These are phyloP conservation scores for Coracias cyanogaster DNA, from an alignment of 2,797 vertebrate species.

Conservation along the genomic window DNA sequence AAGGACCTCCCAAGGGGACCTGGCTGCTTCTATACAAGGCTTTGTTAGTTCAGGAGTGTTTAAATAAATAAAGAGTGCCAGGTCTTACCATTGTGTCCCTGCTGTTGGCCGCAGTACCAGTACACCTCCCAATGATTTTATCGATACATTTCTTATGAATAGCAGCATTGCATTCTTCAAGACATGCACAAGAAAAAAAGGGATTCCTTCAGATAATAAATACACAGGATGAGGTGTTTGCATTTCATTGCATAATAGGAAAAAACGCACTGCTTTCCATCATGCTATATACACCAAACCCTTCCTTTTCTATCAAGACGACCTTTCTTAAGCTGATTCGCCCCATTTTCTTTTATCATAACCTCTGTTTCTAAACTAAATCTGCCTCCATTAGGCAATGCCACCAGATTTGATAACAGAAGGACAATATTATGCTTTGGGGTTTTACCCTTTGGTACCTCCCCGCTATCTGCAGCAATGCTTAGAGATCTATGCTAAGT, in stretches of 20 bases:
- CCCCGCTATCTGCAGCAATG: not conserved
- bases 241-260: not conserved
- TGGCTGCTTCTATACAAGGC: not conserved
- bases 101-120: slow-evolving; percentile 94
- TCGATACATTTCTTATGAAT: slow-evolving; percentile 99
- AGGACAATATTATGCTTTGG: not conserved
- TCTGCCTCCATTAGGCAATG: not conserved
- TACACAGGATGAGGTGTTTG: not conserved
- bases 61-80: not conserved
- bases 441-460: not conserved
- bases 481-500: not conserved
- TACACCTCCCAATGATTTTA: slow-evolving; percentile 95
- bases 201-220: slow-evolving; percentile 4
- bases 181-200: slow-evolving; percentile 9
- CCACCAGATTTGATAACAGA: not conserved
- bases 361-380: not conserved
- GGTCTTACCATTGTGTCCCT: slow-evolving; percentile 88
- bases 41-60: not conserved
- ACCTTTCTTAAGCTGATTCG: not conserved
- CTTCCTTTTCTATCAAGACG: not conserved
- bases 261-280: not conserved
- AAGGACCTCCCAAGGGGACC: not conserved
- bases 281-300: not conserved
- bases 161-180: slow-evolving; percentile 95
- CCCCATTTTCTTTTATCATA: not conserved